These are phyloP conservation scores for Helobdella robusta DNA, from an alignment of 2,888 invertebrate species.

Conservation along the genomic window DNA sequence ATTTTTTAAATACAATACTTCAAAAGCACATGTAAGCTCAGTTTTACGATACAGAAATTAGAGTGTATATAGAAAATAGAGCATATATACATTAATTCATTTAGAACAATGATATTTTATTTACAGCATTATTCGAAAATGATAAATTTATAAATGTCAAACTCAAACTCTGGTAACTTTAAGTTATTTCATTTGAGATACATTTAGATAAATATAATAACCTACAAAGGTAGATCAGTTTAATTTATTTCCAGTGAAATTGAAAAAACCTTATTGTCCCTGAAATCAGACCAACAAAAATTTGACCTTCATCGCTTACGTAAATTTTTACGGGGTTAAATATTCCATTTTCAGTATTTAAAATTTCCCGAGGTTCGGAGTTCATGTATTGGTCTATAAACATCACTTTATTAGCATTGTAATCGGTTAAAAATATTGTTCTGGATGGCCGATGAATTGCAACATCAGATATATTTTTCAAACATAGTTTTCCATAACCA, in stretches of 20 bases:
- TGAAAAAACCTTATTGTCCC: constrained; percentile 17
- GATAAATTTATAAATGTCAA: too few species aligned
- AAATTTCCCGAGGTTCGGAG: not conserved
- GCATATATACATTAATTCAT: too few species aligned
- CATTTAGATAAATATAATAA: not conserved
- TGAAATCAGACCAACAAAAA: constrained; percentile 17
- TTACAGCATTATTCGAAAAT: too few species aligned
- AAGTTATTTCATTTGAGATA: not conserved
- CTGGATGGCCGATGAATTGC: not conserved
- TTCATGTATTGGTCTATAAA: not conserved
- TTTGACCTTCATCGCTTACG: not conserved
- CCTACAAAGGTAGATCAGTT: not conserved
- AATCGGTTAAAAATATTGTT: constrained; percentile 8
- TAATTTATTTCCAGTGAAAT: too few species aligned
- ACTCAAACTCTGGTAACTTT: too few species aligned
- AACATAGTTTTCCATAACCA: not conserved
- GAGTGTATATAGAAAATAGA: too few species aligned
- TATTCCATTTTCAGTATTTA: constrained; percentile 11
- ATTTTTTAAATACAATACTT: too few species aligned
- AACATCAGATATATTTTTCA: constrained; percentile 19
- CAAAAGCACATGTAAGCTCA: too few species aligned
- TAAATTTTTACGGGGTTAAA: not conserved
- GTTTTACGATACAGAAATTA: too few species aligned
- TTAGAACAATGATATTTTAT: too few species aligned
- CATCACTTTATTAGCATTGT: not conserved